A percentile compares a stretch with the other conserved stretches of the same genome.
Evolutionary conservation across 2,888 invertebrate species (phyloP).

Genomic region (Dendrolimus houi): DNA sequence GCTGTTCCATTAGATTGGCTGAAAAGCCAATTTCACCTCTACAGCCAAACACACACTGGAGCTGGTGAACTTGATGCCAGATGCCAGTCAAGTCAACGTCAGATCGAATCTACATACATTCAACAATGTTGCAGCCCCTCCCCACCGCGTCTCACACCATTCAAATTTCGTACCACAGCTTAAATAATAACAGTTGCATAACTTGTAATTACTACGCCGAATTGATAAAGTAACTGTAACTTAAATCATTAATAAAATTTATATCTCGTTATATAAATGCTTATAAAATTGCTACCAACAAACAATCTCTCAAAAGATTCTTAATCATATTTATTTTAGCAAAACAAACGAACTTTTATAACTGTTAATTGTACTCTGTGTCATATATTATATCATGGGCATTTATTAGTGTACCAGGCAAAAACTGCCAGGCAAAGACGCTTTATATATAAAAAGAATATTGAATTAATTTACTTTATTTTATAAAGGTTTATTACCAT

Average conservation of each 20-base stretch:
- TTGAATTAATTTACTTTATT: too few relatives aligned
- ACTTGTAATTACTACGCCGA: too few relatives aligned
- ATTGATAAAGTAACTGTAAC: too few relatives aligned
- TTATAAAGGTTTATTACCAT: too few relatives aligned
- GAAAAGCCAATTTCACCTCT: constrained; percentile 58
- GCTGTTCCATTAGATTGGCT: constrained; percentile 74
- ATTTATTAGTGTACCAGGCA: constrained; percentile 37
- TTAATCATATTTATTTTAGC: neutral
- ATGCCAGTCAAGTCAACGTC: too few relatives aligned
- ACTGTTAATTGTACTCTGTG: constrained; percentile 35
- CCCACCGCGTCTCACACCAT: constrained; percentile 15
- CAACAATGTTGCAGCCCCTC: constrained; percentile 24
- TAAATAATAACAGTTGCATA: constrained; percentile 15
- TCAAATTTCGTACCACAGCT: constrained; percentile 36
- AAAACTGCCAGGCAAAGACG: neutral
- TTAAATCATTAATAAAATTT: neutral
- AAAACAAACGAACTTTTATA: constrained; percentile 1
- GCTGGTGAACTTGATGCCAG: constrained; percentile 17
- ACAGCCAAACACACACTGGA: constrained; percentile 56
- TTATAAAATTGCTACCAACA: neutral
- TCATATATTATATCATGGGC: constrained; percentile 14
- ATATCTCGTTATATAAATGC: neutral
- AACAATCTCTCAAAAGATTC: neutral
- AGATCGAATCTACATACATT: constrained; percentile 25
- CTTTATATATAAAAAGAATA: too few relatives aligned